Evolutionary conservation across 2,888 invertebrate species (phyloP).

Genomic region (Polietes domitor): DNA sequence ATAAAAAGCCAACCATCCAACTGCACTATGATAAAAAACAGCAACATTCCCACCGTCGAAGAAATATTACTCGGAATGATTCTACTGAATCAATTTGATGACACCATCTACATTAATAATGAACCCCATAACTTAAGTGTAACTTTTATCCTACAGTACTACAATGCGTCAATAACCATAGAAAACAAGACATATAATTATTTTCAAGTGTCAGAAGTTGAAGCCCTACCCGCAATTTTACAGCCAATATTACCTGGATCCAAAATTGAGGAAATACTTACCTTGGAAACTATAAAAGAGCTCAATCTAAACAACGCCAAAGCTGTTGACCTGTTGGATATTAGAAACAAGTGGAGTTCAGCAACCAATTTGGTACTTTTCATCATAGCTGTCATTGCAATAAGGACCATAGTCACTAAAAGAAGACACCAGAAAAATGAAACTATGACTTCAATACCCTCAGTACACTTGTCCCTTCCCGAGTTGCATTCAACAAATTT

Average conservation of each 20-base stretch:
- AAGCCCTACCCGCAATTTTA: constrained; percentile 54
- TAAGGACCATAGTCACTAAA: too few relatives aligned
- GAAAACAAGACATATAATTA: constrained; percentile 12
- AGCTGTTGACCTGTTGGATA: constrained; percentile 28
- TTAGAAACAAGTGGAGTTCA: too few relatives aligned
- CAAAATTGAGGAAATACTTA: constrained; percentile 56
- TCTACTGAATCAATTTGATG: constrained; percentile 64
- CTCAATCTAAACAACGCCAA: constrained; percentile 53
- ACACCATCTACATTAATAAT: constrained; percentile 25
- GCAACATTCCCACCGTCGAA: constrained; percentile 56
- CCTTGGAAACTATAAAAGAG: constrained; percentile 59
- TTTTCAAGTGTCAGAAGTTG: too few relatives aligned
- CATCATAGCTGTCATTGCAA: too few relatives aligned
- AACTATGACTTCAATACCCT: too few relatives aligned
- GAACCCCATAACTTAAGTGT: constrained; percentile 23
- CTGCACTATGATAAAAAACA: constrained; percentile 50
- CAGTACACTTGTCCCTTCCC: too few relatives aligned
- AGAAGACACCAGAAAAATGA: too few relatives aligned
- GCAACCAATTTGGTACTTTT: too few relatives aligned
- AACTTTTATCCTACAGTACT: neutral
- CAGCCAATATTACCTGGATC: constrained; percentile 48
- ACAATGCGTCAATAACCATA: constrained; percentile 38
- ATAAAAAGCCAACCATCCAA: constrained; percentile 57
- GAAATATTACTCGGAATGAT: constrained; percentile 57
- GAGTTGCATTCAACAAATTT: too few relatives aligned